phyloP scores from a whole-genome alignment of 2,888 invertebrate genomes.

The Andrena dorsata region DNA sequence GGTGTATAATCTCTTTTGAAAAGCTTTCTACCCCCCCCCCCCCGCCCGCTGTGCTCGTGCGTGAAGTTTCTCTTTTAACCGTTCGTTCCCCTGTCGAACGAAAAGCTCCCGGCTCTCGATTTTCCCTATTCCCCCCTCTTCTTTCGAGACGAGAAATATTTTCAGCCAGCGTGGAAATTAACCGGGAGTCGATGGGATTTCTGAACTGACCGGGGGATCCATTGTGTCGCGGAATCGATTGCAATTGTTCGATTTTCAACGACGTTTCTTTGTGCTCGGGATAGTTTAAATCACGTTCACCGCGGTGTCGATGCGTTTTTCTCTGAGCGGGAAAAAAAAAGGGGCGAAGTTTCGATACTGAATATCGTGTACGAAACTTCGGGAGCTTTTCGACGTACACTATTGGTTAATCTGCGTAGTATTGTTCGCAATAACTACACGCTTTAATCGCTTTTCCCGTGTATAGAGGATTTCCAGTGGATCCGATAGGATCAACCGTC shows the following conservation, averaged over 20 bases:
- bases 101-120: background rate
- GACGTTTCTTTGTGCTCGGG: background rate
- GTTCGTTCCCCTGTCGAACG: too few relatives aligned
- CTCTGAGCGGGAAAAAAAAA: background rate
- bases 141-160: background rate
- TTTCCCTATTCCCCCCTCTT: background rate
- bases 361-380: background rate
- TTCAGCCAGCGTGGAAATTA: conserved; percentile 1
- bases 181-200: conserved; percentile 1
- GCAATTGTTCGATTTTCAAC: background rate
- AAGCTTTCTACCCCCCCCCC: conserved; percentile 13
- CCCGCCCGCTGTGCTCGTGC: too few relatives aligned
- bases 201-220: background rate
- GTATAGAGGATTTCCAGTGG: too few relatives aligned
- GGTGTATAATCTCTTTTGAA: conserved; percentile 35
- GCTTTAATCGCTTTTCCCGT: too few relatives aligned
- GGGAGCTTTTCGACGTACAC: too few relatives aligned
- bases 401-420: too few relatives aligned
- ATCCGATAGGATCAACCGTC: too few relatives aligned
- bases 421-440: too few relatives aligned
- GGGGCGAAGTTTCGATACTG: background rate
- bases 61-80: conserved; percentile 2
- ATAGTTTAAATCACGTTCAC: background rate
- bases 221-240: conserved; percentile 1
- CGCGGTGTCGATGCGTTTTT: background rate